Evolutionary conservation across 2,797 vertebrate genomes (phyloP).

Genomic region (Rhynchonycteris naso): DNA sequence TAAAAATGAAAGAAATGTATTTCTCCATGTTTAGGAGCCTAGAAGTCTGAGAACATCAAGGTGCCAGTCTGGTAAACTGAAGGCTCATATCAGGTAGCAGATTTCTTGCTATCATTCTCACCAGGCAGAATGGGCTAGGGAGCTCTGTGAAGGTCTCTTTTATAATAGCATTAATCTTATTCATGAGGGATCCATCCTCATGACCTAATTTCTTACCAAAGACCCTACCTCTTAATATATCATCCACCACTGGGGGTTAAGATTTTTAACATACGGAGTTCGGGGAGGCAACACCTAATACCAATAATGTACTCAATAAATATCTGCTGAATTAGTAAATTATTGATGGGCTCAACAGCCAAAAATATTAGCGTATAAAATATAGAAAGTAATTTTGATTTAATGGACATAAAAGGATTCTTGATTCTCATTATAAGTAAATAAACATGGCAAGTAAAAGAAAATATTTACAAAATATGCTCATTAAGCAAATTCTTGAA

Average conservation of each 20-base stretch:
- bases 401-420: neutral
- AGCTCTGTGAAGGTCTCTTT: neutral
- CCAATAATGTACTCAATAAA: neutral
- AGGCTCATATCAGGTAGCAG: neutral
- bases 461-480: neutral
- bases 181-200: neutral
- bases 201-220: neutral
- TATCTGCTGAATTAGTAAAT: neutral
- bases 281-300: neutral
- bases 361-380: neutral
- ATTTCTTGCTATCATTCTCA: neutral
- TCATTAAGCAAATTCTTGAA: neutral
- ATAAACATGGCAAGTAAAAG: neutral
- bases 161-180: neutral
- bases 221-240: neutral
- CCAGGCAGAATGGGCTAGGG: neutral
- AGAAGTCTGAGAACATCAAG: neutral
- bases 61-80: neutral
- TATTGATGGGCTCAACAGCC: neutral
- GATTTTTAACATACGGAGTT: neutral
- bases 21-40: neutral
- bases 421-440: neutral
- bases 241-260: neutral
- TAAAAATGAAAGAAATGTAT: neutral
- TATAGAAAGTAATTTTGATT: neutral